phyloP scores from a whole-genome alignment of 2,888 invertebrate genomes.

The Chrysomela aeneicollis region DNA sequence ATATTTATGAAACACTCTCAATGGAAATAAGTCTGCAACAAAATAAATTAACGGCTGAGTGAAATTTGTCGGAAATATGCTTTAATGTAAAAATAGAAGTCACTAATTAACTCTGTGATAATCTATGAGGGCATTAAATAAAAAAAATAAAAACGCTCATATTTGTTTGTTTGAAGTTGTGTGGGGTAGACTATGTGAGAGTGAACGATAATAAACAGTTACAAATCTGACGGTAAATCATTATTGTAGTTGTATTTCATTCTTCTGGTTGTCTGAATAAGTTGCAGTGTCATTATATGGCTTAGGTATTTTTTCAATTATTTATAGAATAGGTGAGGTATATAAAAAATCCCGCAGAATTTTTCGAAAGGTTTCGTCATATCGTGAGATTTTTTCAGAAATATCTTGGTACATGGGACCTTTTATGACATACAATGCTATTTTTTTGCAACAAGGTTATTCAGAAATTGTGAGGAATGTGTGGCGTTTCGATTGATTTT shows the following conservation, averaged over 20 bases:
- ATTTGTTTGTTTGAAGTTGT: conserved; percentile 12
- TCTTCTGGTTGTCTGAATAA: not conserved
- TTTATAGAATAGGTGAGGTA: too few relatives aligned
- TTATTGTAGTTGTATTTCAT: conserved; percentile 27
- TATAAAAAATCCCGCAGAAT: too few relatives aligned
- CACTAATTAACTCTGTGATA: conserved; percentile 45
- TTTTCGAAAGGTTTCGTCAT: too few relatives aligned
- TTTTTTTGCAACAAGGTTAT: too few relatives aligned
- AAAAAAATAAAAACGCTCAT: conserved; percentile 20
- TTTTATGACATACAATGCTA: too few relatives aligned
- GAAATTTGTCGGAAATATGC: conserved; percentile 47
- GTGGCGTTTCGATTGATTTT: too few relatives aligned
- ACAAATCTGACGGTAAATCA: not conserved
- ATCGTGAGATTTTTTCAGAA: too few relatives aligned
- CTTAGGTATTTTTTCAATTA: too few relatives aligned
- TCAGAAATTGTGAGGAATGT: too few relatives aligned
- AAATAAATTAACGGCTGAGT: conserved; percentile 42
- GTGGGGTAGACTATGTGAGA: not conserved
- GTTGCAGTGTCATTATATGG: not conserved
- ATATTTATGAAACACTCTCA: conserved; percentile 34
- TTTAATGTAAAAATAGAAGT: conserved; percentile 49
- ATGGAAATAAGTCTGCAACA: conserved; percentile 36
- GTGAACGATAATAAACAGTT: not conserved
- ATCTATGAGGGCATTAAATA: conserved; percentile 25
- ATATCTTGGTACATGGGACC: too few relatives aligned